These are phyloP conservation scores for Leptobrachium leishanense DNA, from an alignment of 2,113 vertebrate species.

Conservation along the genomic window DNA sequence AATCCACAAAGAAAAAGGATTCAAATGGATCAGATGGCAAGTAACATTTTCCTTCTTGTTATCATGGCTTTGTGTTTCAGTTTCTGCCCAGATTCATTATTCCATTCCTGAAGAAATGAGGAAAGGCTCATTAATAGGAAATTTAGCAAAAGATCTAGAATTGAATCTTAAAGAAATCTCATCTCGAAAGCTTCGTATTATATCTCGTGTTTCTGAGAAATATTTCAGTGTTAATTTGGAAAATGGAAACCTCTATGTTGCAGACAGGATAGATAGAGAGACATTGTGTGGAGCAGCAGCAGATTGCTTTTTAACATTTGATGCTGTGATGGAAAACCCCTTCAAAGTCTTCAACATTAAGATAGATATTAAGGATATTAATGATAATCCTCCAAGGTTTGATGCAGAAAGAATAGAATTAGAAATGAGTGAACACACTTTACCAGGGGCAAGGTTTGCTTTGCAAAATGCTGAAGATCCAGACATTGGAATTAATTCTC, in stretches of 20 bases:
- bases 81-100: conserved; percentile 58
- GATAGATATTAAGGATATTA: conserved; percentile 52
- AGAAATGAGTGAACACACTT: conserved; percentile 42
- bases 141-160: conserved; percentile 72
- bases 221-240: conserved; percentile 58
- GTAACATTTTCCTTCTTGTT: conserved; percentile 44
- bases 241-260: conserved; percentile 66
- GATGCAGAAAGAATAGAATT: conserved; percentile 9
- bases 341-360: conserved; percentile 63
- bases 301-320: conserved; percentile 68
- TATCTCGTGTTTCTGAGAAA: conserved; percentile 43
- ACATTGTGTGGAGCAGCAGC: conserved; percentile 65
- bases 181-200: conserved; percentile 57
- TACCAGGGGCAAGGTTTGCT: conserved; percentile 55
- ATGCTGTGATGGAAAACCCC: conserved; percentile 68
- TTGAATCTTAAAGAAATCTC: conserved; percentile 66
- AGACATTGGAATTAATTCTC: conserved; percentile 58
- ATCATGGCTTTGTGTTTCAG: conserved; percentile 36
- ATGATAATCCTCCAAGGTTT: conserved; percentile 52
- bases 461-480: conserved; percentile 60
- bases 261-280: conserved; percentile 69
- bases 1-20: neutral
- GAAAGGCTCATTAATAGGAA: conserved; percentile 65
- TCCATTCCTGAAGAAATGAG: conserved; percentile 65
- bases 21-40: conserved; percentile 16